Evolutionary conservation across 2,113 vertebrate species (phyloP), one percentile per base, ranked within the genome.

Genomic region (Cervus canadensis): DNA sequence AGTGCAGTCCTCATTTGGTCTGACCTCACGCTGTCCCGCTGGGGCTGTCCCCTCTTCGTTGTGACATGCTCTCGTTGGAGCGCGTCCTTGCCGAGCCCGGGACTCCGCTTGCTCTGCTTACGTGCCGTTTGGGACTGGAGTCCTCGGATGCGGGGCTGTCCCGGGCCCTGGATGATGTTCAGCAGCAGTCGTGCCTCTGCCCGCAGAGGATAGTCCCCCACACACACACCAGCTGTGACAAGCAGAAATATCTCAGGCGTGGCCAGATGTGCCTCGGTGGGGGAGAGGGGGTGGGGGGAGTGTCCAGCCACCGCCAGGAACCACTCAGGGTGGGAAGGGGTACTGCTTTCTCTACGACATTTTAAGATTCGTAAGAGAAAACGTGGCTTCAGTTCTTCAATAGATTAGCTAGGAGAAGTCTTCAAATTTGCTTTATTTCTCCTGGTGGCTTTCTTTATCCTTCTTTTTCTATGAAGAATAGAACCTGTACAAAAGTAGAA

Each of bases 251-350:
- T 30, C 82, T 45, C 57, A 4, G 11, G 45, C 0, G 0, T 19
- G 11, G 56, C 48, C 62, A 48, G 0, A 30, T 7, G 59, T 82
- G 23, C 57, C 48, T 54, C 21, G 0, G 19, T 28, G 3, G 19
- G 7, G 17, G 9, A 0, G 2, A 36, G 8, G 2, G 33, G 5
- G 5, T 17, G 16, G 52, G n/a, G n/a, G 17, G 54, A 56, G n/a
- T 71, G n/a, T 71, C 71, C 23, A 26, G 40, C 71, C 40, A 12
- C 71, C 7, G 0, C 6, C 21, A 14, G n/a, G 52, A n/a, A 59
- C 40, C 52, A 11, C 50, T 13, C 13, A 59, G 62, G 13, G 7
- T 1, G 0, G 11, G 57, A 74, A 60, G 26, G 17, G 30, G 3
- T 19, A 5, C 40, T 15, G 7, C 19, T 60, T 52, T 50, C 87